Evolutionary conservation across 1,140 invertebrate species (phyloP).

Genomic region (Danaus plexippus): DNA sequence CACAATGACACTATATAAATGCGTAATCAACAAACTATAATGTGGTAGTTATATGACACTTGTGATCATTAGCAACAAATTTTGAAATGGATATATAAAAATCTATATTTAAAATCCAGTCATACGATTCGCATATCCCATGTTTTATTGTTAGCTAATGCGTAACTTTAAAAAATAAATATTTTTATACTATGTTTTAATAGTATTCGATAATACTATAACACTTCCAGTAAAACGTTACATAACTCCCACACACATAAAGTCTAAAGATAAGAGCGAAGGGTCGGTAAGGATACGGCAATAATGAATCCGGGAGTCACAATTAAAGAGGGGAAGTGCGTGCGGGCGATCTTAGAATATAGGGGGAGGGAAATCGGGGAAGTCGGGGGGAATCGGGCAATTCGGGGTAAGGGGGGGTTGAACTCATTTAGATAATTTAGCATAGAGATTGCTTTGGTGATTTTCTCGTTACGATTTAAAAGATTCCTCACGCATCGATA

Average conservation of each 20-base stretch:
- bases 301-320: constrained; percentile 66
- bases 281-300: constrained; percentile 59
- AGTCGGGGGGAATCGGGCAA: constrained; percentile 21
- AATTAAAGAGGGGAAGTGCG: constrained; percentile 67
- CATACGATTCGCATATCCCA: too few species aligned
- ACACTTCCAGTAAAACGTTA: constrained; percentile 22
- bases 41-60: too few species aligned
- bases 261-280: constrained; percentile 56
- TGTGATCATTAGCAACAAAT: too few species aligned
- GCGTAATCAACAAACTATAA: too few species aligned
- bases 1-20: too few species aligned
- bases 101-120: too few species aligned
- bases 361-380: constrained; percentile 42
- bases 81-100: too few species aligned
- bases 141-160: too few species aligned
- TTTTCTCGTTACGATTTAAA: too few species aligned
- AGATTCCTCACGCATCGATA: too few species aligned
- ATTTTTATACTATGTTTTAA: too few species aligned
- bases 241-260: constrained; percentile 27
- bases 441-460: constrained; percentile 3
- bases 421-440: constrained; percentile 6
- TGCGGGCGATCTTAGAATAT: constrained; percentile 56
- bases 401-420: constrained; percentile 13
- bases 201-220: background rate
- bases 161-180: too few species aligned